Evolutionary conservation across 2,797 vertebrate species (phyloP), one percentile per base, ranked within the genome.

Genomic region (Ctenopoma multispine): DNA sequence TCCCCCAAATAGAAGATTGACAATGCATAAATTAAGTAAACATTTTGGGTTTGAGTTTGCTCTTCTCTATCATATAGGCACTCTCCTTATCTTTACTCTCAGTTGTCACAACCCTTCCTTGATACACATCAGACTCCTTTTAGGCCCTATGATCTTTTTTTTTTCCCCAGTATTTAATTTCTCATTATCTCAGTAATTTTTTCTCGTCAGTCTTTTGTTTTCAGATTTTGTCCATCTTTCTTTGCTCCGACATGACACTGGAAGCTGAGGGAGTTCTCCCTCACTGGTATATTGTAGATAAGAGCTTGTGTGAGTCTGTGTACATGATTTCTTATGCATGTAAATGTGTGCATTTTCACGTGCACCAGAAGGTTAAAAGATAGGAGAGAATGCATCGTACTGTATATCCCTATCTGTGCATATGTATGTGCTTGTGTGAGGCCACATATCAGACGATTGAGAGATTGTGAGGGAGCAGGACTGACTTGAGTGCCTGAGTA

Each of bases 321-420:
- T 56, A 58, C 59, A 47, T 43, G 9, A 23, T 20, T 82, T 80
- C 87, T 83, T 83, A 79, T 86, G 75, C 79, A 86, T 89, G 83
- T 80, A 77, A 86, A 87, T 88, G 80, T 76, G 55, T 21, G 75
- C 62, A 79, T 89, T 82, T 84, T 81, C 83, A 76, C 72, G 63
- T 80, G 79, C 84, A 82, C 83, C 62, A 56, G 73, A 54, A 57
- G 34, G 76, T 81, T 78, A 71, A 72, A 61, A 88, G 89, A 89
- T 89, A 88, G 65, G 43, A 21, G 66, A 55, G 74, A 44, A 21
- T 74, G 80, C 63, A 9, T 34, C 55, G 29, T 75, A 69, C 69
- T 74, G 68, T 72, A 71, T 69, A 44, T 47, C 63, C 38, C 54
- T 76, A 38, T 77, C 49, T 63, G 44, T 72, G 82, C 81, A 84